Evolutionary conservation across 2,113 vertebrate species (phyloP), one percentile per base, ranked within the genome.

Genomic region (Dipodomys merriami): DNA sequence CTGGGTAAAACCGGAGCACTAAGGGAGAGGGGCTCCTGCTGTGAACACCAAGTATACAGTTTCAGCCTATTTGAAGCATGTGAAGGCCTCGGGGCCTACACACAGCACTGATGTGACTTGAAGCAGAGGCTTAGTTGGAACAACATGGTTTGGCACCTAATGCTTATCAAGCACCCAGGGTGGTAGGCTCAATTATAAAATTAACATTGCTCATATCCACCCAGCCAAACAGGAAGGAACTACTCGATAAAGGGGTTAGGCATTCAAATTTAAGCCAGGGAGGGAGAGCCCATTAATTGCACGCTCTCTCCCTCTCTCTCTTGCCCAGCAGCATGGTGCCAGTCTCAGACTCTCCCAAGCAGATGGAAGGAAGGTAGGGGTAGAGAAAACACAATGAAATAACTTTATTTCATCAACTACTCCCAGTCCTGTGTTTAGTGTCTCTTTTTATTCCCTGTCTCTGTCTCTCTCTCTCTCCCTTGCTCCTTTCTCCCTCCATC

Each of bases 281-380:
- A 83, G 35, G 69, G 87, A 82, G 13, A 83, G 73, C 16, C 57
- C 71, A 44, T 80, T 95, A 96, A 96, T 85, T 93, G 88, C 82
- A 95, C 72, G 69, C 74, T 93, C 84, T 95, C 76, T 72, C 62
- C 44, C 62, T 15, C 62, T 15, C 39, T 83, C 44, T 64, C 53
- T 64, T 80, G 92, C 81, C 83, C 78, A 94, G 84, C 82, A 93
- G 68, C 82, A 2, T 91, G 86, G 35, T 93, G 78, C 91, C 87
- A 82, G 93, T 86, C 93, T 93, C 94, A 44, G 82, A 95, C 84
- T 91, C 91, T 95, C 91, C 74, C 73, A 82, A 92, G 94, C 93
- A 96, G 93, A 97, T 94, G 95, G 93, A 93, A 92, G 73, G 91
- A 93, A 96, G 83, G 86, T 49, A 90, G 69, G 90, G 81, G 73